Evolutionary conservation across 2,888 invertebrate genomes (phyloP), one percentile per base, ranked within the genome.

Genomic region (Herminia tarsipennalis): DNA sequence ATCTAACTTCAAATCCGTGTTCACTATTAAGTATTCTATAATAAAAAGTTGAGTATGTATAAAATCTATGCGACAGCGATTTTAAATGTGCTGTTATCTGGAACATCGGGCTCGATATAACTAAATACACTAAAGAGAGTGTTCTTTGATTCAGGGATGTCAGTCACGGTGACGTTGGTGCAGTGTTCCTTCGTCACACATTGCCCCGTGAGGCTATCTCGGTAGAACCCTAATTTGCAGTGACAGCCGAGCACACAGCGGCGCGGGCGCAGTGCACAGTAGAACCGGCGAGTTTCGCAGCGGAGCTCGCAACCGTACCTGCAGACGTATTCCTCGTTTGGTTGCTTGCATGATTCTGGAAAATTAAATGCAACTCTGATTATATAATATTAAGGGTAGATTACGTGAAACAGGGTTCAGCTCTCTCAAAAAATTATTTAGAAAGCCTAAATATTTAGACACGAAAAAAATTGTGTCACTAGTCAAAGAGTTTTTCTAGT

Each of bases 291-390:
- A 1, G 34, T 10, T 20, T 69, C 70, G 44, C 86, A 86, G 0
- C 69, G 63, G 0, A 65, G 62, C 42, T 86, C 86, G 20, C 88
- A 88, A 0, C 85, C 84, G 47, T 81, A 85, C 0, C 74, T 70
- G 53, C 88, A 88, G 0, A 72, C 70, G 55, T 73, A 88, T 24
- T 81, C 82, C 45, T 87, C 88, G 36, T 79, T 74, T 0, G 65
- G 62, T 6, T 68, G 53, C 0, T 50, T 20, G 45, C 87, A 88
- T 56, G 70, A 79, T 20, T 71, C 88, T 88, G 73, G 0, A 67
- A 72, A 2, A 28, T 6, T 14, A 36, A 30, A 5, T 13, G n/a
- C n/a, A n/a, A n/a, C n/a, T n/a, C n/a, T n/a, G n/a, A n/a, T n/a
- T n/a, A n/a, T n/a, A n/a, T n/a, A n/a, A n/a, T n/a, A n/a, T n/a